These are phyloP conservation scores for Borostomias antarcticus DNA, from an alignment of 2,797 vertebrate species.

Conservation along the genomic window DNA sequence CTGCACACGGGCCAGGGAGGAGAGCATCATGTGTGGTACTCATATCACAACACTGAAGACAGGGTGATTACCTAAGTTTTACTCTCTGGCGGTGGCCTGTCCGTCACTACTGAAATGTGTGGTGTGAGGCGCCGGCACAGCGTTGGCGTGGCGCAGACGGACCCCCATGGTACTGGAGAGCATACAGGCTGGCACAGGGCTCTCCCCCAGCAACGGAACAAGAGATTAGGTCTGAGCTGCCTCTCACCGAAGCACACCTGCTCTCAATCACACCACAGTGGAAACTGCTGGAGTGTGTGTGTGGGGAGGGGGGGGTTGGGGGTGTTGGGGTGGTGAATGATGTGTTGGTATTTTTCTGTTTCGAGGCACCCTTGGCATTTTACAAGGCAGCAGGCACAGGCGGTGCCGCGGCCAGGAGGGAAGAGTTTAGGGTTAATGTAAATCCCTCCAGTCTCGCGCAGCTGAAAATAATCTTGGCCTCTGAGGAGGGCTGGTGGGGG, in stretches of 20 bases:
- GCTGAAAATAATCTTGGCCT: constrained; percentile 71
- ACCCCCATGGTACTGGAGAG: not conserved
- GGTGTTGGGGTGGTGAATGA: constrained; percentile 36
- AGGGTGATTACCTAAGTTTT: too few relatives aligned
- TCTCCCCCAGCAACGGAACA: not conserved
- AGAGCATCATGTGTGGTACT: too few relatives aligned
- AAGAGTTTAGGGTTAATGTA: constrained; percentile 62
- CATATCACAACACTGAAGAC: too few relatives aligned
- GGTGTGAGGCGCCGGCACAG: too few relatives aligned
- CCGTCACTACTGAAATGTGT: too few relatives aligned
- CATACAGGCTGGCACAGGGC: not conserved
- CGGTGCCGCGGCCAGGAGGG: constrained; percentile 4
- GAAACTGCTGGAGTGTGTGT: constrained; percentile 41
- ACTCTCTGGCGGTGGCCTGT: too few relatives aligned
- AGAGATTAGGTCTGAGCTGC: not conserved
- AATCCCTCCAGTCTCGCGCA: constrained; percentile 63
- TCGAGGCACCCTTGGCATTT: constrained; percentile 54
- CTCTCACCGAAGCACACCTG: constrained; percentile 48
- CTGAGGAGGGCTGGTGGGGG: constrained; percentile 11
- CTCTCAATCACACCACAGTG: constrained; percentile 53
- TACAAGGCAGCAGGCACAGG: constrained; percentile 32
- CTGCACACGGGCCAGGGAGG: constrained; percentile 38
- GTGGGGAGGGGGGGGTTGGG: constrained; percentile 1
- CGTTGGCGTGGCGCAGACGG: too few relatives aligned
- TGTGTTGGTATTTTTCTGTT: constrained; percentile 51